Percentiles rank a stretch among this genome's conserved stretches.
Evolutionary conservation across 2,888 invertebrate species (phyloP).

Genomic region (Drosophila incognita): DNA sequence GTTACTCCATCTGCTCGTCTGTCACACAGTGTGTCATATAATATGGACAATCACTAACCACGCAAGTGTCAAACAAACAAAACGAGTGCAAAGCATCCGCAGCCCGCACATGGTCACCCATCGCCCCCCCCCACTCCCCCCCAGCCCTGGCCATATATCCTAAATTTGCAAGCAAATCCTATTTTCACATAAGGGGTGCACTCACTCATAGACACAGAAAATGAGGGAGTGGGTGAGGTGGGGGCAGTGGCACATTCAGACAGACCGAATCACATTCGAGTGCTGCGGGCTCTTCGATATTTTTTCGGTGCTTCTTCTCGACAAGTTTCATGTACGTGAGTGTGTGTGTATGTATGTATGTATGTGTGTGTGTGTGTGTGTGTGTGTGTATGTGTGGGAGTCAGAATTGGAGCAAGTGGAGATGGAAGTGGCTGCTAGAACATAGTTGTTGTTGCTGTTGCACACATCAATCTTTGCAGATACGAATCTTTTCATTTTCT

Average conservation of each 20-base stretch:
- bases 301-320: constrained; percentile 34
- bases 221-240: not conserved
- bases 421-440: constrained; percentile 1
- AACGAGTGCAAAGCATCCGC: constrained; percentile 50
- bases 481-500: constrained; percentile 78
- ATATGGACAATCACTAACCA: constrained; percentile 75
- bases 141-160: constrained; percentile 11
- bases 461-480: constrained; percentile 76
- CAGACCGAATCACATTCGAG: constrained; percentile 54
- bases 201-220: constrained; percentile 28
- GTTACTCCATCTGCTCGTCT: constrained; percentile 40
- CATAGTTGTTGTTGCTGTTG: constrained; percentile 47
- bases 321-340: constrained; percentile 17
- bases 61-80: constrained; percentile 75
- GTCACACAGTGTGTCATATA: constrained; percentile 65
- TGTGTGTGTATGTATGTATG: no score
- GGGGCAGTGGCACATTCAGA: constrained; percentile 16
- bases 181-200: constrained; percentile 64
- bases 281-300: constrained; percentile 71
- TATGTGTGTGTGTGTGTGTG: no score
- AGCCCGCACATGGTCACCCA: constrained; percentile 10
- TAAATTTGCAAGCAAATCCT: constrained; percentile 75
- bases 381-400: not conserved
- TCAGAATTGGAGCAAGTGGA: not conserved
- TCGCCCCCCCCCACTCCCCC: constrained; percentile 19